Conservation (phyloP, 2,888 invertebrate genomes). For the Hypolimnas misippus region DNA sequence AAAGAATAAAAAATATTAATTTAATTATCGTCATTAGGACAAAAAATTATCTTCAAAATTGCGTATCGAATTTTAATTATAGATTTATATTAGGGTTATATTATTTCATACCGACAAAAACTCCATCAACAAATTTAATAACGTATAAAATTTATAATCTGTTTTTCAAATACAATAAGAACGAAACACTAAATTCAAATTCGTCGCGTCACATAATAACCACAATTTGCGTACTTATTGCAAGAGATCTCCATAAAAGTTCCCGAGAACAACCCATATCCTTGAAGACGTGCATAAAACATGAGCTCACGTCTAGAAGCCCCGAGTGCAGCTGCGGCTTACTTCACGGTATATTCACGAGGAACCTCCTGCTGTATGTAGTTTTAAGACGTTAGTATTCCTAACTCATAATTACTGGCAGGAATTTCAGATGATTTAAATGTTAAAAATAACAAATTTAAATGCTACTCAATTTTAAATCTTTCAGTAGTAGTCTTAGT, state of each 20-base stretch:
- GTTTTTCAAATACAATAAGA: neutral
- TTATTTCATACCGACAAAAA: no score
- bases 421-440: neutral
- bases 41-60: no score
- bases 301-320: conserved; percentile 40
- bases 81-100: no score
- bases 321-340: conserved; percentile 40
- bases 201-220: conserved; percentile 3
- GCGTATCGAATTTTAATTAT: no score
- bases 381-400: neutral
- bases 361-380: conserved; percentile 16
- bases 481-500: no score
- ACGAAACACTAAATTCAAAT: neutral
- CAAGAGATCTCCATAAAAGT: conserved; percentile 27
- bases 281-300: conserved; percentile 43
- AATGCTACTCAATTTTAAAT: no score
- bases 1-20: no score
- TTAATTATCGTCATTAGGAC: no score
- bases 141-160: no score
- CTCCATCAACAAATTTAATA: no score
- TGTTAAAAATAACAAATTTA: neutral
- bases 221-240: conserved; percentile 25
- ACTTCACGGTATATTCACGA: conserved; percentile 27
- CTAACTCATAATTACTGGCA: neutral
- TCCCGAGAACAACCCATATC: conserved; percentile 33